Conservation (phyloP, 2,113 vertebrate genomes). For the Echinops telfairi region DNA sequence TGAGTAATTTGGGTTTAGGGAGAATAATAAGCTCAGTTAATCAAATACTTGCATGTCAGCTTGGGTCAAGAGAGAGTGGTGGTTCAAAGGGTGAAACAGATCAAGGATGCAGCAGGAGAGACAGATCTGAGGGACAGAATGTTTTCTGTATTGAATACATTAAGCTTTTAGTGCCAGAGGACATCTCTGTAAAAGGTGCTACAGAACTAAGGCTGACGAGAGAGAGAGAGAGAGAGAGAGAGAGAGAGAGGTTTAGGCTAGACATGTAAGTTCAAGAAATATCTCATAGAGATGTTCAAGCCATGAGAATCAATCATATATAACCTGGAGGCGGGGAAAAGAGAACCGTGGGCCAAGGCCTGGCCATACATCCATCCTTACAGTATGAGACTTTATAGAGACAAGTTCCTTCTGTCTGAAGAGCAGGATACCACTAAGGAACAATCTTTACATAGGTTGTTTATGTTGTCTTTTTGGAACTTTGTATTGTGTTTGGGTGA, state of each 20-base stretch:
- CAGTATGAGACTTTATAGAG: not conserved
- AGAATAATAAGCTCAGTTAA: not conserved
- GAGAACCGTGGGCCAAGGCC: constrained; percentile 12
- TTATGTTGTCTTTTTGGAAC: too few relatives aligned
- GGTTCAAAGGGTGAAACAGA: not conserved
- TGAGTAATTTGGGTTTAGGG: constrained; percentile 15
- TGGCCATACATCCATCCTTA: not conserved
- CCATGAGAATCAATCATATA: not conserved
- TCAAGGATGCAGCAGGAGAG: constrained; percentile 19
- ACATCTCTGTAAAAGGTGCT: not conserved
- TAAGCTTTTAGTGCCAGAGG: not conserved
- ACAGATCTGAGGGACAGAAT: not conserved
- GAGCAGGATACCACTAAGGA: not conserved
- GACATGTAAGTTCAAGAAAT: constrained; percentile 12
- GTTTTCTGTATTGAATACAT: constrained; percentile 4
- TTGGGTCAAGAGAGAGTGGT: constrained; percentile 12
- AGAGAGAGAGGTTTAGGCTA: not conserved
- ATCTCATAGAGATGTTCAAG: not conserved
- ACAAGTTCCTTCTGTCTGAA: not conserved
- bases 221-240: not conserved
- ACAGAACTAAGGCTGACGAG: not conserved
- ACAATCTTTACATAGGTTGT: not conserved
- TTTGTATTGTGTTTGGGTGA: too few relatives aligned
- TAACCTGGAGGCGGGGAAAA: not conserved
- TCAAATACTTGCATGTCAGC: constrained; percentile 9